Percentiles rank a stretch among this genome's conserved stretches.
Conservation (phyloP, 2,888 invertebrate genomes). For the Nomada ruficornis region DNA sequence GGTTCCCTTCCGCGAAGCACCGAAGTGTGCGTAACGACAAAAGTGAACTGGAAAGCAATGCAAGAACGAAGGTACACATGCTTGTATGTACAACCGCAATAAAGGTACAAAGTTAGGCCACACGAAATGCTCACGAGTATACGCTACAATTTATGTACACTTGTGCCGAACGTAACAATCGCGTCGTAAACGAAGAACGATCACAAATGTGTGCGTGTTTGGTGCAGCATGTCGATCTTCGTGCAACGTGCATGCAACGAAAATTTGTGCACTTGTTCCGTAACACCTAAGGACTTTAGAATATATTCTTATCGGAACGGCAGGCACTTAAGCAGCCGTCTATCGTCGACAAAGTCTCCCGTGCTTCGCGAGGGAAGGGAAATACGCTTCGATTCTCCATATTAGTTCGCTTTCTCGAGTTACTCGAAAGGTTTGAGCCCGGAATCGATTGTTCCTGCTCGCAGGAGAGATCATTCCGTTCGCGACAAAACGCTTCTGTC, state of each 20-base stretch:
- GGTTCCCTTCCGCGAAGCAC: conserved; percentile 41
- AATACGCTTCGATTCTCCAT: not conserved
- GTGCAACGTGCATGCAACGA: conserved; percentile 9
- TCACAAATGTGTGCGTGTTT: conserved; percentile 47
- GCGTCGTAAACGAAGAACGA: not conserved
- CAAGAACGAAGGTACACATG: too few relatives aligned
- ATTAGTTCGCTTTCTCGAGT: not conserved
- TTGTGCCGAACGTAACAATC: conserved; percentile 22
- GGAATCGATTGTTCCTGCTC: conserved; percentile 21
- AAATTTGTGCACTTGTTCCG: conserved; percentile 26
- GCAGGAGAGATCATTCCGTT: not conserved
- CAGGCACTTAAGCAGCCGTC: not conserved
- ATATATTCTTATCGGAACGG: not conserved
- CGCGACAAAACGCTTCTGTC: conserved; percentile 26
- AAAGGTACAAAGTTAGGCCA: not conserved
- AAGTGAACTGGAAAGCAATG: not conserved
- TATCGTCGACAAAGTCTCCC: conserved; percentile 15
- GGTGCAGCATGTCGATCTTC: not conserved
- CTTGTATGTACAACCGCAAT: not conserved
- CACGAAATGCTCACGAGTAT: conserved; percentile 2
- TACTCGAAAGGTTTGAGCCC: not conserved
- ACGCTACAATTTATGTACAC: conserved; percentile 13
- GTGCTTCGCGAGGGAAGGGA: conserved; percentile 29
- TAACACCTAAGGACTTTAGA: not conserved
- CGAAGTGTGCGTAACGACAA: conserved; percentile 5